phyloP scores from a whole-genome alignment of 2,797 vertebrate species.

The Anabacerthia variegaticeps region DNA sequence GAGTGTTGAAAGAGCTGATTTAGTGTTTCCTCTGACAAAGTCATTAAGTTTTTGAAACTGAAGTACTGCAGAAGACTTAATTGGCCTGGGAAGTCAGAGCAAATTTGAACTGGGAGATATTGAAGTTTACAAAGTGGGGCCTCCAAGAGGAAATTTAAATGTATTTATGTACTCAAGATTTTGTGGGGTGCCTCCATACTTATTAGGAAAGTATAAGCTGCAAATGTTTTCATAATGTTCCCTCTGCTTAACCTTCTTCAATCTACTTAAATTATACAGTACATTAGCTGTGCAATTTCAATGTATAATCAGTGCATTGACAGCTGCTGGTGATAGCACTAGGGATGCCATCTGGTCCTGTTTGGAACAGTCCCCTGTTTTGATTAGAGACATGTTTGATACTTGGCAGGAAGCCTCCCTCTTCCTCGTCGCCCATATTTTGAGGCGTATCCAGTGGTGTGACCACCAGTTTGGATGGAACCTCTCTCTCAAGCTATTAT shows the following conservation, averaged over 20 bases:
- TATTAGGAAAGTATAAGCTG: not conserved
- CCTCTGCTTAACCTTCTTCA: not conserved
- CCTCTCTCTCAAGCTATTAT: not conserved
- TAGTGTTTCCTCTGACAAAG: not conserved
- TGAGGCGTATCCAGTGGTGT: not conserved
- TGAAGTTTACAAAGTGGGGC: not conserved
- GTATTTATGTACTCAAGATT: not conserved
- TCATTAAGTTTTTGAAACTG: not conserved
- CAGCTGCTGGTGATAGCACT: constrained; percentile 6
- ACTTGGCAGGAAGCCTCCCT: not conserved
- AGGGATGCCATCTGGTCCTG: not conserved
- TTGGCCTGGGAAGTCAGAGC: not conserved
- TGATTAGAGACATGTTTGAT: not conserved
- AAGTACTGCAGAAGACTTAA: not conserved
- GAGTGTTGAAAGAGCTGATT: not conserved
- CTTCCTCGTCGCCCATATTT: not conserved
- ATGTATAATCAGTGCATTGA: not conserved
- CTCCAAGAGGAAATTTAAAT: not conserved
- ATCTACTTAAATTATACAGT: constrained; percentile 22
- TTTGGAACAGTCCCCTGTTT: not conserved
- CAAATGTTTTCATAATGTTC: constrained; percentile 1
- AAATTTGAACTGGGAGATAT: not conserved
- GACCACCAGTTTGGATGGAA: not conserved
- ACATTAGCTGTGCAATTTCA: not conserved
- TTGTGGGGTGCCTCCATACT: not conserved